These are phyloP conservation scores for Eupristina koningsbergeri DNA, from an alignment of 1,140 invertebrate genomes.

Conservation along the genomic window DNA sequence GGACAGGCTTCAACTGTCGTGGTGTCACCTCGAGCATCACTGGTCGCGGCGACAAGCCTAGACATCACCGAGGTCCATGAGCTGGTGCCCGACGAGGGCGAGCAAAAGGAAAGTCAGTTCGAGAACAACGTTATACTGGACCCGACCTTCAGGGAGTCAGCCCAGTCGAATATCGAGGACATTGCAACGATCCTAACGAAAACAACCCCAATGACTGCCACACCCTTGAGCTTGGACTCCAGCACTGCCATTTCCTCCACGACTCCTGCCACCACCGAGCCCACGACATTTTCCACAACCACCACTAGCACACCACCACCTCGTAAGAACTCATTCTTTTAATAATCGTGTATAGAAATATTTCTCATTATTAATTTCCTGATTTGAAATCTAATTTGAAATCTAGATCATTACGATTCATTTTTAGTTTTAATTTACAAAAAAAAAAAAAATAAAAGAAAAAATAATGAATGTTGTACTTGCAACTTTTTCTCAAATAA, in stretches of 20 bases:
- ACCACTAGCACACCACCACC: constrained; percentile 81
- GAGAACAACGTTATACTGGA: constrained; percentile 71
- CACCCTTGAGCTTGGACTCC: constrained; percentile 72
- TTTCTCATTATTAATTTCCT: too few species aligned
- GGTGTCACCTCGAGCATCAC: constrained; percentile 66
- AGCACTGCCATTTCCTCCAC: neutral
- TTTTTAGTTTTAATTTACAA: too few species aligned
- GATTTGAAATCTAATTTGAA: too few species aligned
- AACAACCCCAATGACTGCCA: constrained; percentile 71
- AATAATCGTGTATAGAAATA: too few species aligned
- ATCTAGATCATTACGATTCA: too few species aligned
- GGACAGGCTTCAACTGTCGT: constrained; percentile 56
- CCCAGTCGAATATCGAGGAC: constrained; percentile 65
- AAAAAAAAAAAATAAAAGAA: too few species aligned
- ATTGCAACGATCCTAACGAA: too few species aligned
- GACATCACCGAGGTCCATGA: constrained; percentile 59
- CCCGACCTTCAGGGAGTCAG: constrained; percentile 62
- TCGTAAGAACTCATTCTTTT: constrained; percentile 74
- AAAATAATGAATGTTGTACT: too few species aligned
- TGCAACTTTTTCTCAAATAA: too few species aligned
- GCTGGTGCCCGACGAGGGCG: constrained; percentile 63
- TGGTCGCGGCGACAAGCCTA: constrained; percentile 64
- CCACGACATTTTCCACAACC: constrained; percentile 75
- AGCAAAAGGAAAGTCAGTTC: constrained; percentile 46
- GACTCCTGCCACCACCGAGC: constrained; percentile 72